Evolutionary conservation across 2,113 vertebrate species (phyloP).

Genomic region (Lathamus discolor): DNA sequence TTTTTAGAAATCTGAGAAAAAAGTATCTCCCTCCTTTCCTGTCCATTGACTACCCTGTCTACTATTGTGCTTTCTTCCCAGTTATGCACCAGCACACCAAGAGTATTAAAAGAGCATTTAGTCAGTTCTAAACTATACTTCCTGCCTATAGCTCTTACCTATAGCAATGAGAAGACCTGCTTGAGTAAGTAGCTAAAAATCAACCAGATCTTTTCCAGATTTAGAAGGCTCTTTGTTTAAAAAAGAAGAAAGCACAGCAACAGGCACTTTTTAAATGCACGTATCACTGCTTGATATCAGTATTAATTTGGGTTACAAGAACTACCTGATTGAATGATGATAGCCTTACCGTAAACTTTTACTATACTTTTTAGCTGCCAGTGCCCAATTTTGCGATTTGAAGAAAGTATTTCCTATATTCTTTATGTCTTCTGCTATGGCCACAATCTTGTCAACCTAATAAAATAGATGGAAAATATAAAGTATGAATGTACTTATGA

Average conservation of each 20-base stretch:
- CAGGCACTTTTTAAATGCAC: neutral
- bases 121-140: neutral
- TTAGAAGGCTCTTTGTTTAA: neutral
- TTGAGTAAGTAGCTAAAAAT: neutral
- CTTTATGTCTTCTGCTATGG: constrained; percentile 90
- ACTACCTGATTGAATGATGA: neutral
- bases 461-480: constrained; percentile 55
- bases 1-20: neutral
- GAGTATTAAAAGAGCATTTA: neutral
- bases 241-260: neutral
- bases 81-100: neutral
- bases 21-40: neutral
- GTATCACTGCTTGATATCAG: neutral
- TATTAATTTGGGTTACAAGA: neutral
- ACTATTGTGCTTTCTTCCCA: neutral
- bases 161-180: neutral
- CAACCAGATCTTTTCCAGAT: neutral
- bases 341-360: constrained; percentile 90
- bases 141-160: neutral
- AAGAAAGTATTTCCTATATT: constrained; percentile 94
- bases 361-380: constrained; percentile 88
- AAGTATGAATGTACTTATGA: neutral
- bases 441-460: constrained; percentile 87
- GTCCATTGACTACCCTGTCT: neutral
- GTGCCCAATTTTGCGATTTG: constrained; percentile 91